Conservation (phyloP, 1,140 invertebrate species). For the Druon quercuslanigerum region DNA sequence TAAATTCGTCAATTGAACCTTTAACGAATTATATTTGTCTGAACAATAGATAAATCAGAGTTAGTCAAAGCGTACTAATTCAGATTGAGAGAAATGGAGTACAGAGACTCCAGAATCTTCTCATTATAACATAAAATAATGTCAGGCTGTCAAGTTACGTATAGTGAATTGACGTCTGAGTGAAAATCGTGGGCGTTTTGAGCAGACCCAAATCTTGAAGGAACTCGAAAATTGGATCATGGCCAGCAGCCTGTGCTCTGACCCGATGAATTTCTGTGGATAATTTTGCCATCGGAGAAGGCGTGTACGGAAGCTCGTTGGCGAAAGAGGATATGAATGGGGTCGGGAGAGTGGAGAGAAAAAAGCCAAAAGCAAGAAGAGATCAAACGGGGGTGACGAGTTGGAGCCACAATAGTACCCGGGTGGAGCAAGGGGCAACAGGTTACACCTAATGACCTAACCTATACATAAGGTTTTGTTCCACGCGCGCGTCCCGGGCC, state of each 20-base stretch:
- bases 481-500: constrained; percentile 42
- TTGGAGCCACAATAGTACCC: neutral
- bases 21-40: too few species aligned
- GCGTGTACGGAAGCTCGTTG: constrained; percentile 7
- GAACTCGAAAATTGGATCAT: constrained; percentile 26
- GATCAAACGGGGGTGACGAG: neutral
- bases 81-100: too few species aligned
- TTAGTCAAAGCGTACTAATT: too few species aligned
- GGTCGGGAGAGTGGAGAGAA: neutral
- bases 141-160: neutral
- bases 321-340: neutral
- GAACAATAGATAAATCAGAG: too few species aligned
- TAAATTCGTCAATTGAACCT: too few species aligned
- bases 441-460: constrained; percentile 9
- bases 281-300: constrained; percentile 19
- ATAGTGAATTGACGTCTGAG: constrained; percentile 14
- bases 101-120: neutral
- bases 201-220: neutral
- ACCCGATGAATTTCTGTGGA: constrained; percentile 30
- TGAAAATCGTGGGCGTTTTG: constrained; percentile 12
- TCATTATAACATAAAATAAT: neutral
- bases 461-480: constrained; percentile 19
- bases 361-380: neutral
- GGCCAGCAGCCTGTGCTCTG: constrained; percentile 10
- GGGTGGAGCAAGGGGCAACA: constrained; percentile 14